These are phyloP conservation scores for Orientallactaga bullata DNA, from an alignment of 2,113 vertebrate genomes.

Conservation along the genomic window DNA sequence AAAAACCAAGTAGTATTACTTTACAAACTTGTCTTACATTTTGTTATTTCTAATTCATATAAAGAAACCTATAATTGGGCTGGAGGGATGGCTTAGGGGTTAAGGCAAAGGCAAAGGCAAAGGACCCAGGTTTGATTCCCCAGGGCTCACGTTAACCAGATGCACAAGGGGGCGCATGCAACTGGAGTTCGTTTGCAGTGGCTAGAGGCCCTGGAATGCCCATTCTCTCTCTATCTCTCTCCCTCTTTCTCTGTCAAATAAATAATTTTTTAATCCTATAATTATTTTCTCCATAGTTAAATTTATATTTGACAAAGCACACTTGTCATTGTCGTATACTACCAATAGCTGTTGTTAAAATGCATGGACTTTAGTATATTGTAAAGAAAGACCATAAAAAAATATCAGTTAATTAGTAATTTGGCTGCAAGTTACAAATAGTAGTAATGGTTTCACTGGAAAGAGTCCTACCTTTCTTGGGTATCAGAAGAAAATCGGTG, in stretches of 20 bases:
- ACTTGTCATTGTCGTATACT: background rate
- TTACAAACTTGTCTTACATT: background rate
- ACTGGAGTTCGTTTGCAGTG: too few relatives aligned
- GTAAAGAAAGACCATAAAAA: background rate
- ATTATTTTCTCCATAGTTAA: background rate
- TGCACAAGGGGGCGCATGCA: too few relatives aligned
- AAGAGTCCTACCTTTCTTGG: background rate
- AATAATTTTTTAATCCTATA: too few relatives aligned
- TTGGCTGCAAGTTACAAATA: background rate
- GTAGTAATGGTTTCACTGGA: background rate
- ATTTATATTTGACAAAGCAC: constrained; percentile 6
- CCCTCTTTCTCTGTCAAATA: too few relatives aligned
- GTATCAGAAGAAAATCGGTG: background rate
- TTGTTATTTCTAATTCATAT: background rate
- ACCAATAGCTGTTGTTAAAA: constrained; percentile 21
- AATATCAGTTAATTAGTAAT: background rate
- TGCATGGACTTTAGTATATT: background rate
- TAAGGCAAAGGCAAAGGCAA: too few relatives aligned
- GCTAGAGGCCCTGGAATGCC: too few relatives aligned
- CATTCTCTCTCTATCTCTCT: too few relatives aligned
- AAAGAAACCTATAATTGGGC: background rate
- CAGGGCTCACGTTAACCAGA: too few relatives aligned
- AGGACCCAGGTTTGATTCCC: too few relatives aligned
- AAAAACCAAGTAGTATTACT: background rate
- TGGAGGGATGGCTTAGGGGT: too few relatives aligned